A percentile compares a stretch with the other conserved stretches of the same genome.
phyloP scores from a whole-genome alignment of 2,797 vertebrate species.

The Sebastolobus altivelis region DNA sequence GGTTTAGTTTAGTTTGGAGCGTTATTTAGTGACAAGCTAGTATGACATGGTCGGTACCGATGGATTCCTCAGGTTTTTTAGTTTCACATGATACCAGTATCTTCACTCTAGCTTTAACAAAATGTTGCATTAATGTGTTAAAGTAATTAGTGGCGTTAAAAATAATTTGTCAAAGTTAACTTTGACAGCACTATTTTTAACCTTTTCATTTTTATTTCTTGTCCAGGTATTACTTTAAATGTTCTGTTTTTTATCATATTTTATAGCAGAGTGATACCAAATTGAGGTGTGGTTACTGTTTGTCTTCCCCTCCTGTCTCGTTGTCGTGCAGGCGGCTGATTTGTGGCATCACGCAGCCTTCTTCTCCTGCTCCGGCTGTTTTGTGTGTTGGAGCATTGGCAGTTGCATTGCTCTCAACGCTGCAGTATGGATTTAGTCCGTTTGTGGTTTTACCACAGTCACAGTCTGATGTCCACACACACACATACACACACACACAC shows the following conservation, averaged over 20 bases:
- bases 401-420: slow-evolving; percentile 59
- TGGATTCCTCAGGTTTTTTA: no score
- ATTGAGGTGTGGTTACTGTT: slow-evolving; percentile 4
- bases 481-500: slow-evolving; percentile 18
- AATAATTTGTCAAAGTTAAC: no score
- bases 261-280: background rate
- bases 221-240: slow-evolving; percentile 15
- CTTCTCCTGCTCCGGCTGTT: slow-evolving; percentile 33
- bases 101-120: no score
- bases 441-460: slow-evolving; percentile 74
- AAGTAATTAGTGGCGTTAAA: no score
- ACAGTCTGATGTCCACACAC: slow-evolving; percentile 56
- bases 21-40: no score
- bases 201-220: background rate
- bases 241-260: background rate
- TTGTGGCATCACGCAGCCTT: slow-evolving; percentile 46
- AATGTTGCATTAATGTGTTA: no score
- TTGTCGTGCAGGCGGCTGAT: slow-evolving; percentile 38
- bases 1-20: no score
- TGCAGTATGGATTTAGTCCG: slow-evolving; percentile 71
- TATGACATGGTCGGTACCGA: no score
- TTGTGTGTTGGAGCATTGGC: slow-evolving; percentile 60
- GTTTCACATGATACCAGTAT: no score
- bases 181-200: background rate
- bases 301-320: slow-evolving; percentile 10